Base-by-base conservation (phyloP, 2,888 invertebrate species). In the Apodemia hepburni region DNA sequence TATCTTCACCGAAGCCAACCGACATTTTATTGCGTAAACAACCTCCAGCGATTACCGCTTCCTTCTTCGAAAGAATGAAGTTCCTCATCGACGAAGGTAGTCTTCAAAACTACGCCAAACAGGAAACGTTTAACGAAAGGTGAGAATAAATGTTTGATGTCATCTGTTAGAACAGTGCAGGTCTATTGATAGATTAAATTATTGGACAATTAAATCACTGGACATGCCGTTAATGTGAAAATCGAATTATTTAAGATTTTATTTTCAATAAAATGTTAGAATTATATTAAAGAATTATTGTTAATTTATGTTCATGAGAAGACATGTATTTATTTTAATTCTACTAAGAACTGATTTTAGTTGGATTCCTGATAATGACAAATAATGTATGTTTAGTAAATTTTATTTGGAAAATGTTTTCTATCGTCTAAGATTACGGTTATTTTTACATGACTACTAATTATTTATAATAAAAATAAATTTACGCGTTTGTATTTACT, bases 1-100 rank as follows among this genome's bases (percentile, higher is more conserved):
- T 98, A 8, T 96, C 98, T 0, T 97, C 98, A 0, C 98, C 98
- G 2, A 98, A 98, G 77, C 99, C 99, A 8, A 97, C 98, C 66
- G 98, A 99, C 83, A 98, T 99, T 69, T 93, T 99, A 17, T 93
- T 99, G 59, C 93, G 98, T 64, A 98, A 98, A 85, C 98, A 99
- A 80, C 98, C 99, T 0, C 98, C 98, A 3, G 97, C 98, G 29
- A 97, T 98, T 75, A 99, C 98, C 0, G 98, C 99, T 0, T 98
- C 98, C 1, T 99, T 99, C 93, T 99, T 98, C 82, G 98, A 99
- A 83, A 94, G 98, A 76, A 98, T 99, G 97, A 97, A 98, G 81
- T 99, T 99, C 92, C 93, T 99, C 70, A 98, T 99, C 71, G 99
- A 99, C 85, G 98, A 98, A 84, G 98, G 98, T 81, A 98, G 98